Percentiles rank a stretch among this genome's conserved stretches.
Conservation (phyloP, 1,140 invertebrate genomes). For the Brachionus plicatilis region DNA sequence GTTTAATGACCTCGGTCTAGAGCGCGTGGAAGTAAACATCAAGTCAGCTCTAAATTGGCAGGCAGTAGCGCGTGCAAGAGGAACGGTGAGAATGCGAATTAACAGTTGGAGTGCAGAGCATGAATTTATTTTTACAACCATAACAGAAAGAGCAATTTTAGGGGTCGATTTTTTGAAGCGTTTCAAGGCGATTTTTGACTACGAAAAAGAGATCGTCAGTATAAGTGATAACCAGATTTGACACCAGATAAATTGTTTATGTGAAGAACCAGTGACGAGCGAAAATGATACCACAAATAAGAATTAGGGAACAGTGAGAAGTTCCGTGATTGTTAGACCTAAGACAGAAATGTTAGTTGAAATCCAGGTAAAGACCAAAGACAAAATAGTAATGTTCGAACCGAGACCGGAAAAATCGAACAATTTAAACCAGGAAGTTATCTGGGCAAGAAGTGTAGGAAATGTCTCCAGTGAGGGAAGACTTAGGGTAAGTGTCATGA, state of each 20-base stretch:
- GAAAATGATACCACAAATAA: not conserved
- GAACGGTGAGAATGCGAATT: no score
- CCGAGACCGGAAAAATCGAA: not conserved
- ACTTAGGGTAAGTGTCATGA: no score
- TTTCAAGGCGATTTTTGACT: conserved; percentile 1
- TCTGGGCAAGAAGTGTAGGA: not conserved
- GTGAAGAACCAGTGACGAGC: not conserved
- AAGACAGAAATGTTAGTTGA: no score
- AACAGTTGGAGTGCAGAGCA: not conserved
- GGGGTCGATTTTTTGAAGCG: not conserved
- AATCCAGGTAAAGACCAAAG: not conserved
- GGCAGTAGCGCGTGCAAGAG: no score
- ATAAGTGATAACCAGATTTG: no score
- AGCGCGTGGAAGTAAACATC: no score
- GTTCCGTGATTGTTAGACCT: not conserved
- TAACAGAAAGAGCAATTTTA: not conserved
- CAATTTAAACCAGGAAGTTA: not conserved
- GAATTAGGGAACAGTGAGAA: not conserved
- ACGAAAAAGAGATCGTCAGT: not conserved
- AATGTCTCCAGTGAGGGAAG: not conserved
- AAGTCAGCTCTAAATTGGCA: no score
- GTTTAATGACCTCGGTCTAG: no score
- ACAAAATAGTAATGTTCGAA: not conserved
- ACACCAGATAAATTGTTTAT: not conserved
- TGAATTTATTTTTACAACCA: not conserved